Evolutionary conservation across 2,797 vertebrate genomes (phyloP).

Genomic region (Betta splendens): DNA sequence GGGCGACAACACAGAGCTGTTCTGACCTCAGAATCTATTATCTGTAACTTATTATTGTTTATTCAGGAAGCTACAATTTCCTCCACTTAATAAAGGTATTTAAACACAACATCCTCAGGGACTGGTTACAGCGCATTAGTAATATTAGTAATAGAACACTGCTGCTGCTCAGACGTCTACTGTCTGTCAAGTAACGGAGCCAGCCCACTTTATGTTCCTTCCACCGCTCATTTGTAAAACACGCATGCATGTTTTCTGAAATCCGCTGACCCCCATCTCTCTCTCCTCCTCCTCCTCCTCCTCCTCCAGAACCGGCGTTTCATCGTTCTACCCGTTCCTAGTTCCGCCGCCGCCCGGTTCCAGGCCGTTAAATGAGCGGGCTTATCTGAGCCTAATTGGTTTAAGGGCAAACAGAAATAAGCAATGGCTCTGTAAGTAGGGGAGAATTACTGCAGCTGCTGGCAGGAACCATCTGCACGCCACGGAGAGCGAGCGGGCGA

Average conservation of each 20-base stretch:
- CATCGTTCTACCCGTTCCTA: constrained; percentile 22
- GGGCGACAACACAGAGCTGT: not conserved
- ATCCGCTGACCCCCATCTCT: constrained; percentile 48
- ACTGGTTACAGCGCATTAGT: constrained; percentile 39
- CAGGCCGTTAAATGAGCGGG: constrained; percentile 72
- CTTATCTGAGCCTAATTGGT: constrained; percentile 80
- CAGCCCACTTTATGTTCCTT: constrained; percentile 1
- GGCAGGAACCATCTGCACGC: constrained; percentile 69
- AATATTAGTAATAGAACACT: constrained; percentile 26
- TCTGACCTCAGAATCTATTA: constrained; percentile 14
- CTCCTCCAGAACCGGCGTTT: constrained; percentile 40
- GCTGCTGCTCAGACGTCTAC: constrained; percentile 10
- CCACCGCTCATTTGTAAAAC: constrained; percentile 59
- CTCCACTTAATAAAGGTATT: constrained; percentile 25
- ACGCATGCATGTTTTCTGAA: constrained; percentile 40
- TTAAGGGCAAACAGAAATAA: constrained; percentile 83
- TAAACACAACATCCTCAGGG: constrained; percentile 26
- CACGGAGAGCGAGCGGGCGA: constrained; percentile 20
- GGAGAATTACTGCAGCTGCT: constrained; percentile 75
- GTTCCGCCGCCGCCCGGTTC: constrained; percentile 54
- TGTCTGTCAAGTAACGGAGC: constrained; percentile 23
- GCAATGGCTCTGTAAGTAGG: constrained; percentile 67
- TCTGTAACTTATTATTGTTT: constrained; percentile 25
- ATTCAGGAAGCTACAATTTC: constrained; percentile 18
- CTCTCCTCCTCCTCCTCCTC: constrained; percentile 30